A percentile compares a stretch with the other conserved stretches of the same genome.
phyloP scores from a whole-genome alignment of 2,797 vertebrate genomes.

The Triplophysa bombifrons region DNA sequence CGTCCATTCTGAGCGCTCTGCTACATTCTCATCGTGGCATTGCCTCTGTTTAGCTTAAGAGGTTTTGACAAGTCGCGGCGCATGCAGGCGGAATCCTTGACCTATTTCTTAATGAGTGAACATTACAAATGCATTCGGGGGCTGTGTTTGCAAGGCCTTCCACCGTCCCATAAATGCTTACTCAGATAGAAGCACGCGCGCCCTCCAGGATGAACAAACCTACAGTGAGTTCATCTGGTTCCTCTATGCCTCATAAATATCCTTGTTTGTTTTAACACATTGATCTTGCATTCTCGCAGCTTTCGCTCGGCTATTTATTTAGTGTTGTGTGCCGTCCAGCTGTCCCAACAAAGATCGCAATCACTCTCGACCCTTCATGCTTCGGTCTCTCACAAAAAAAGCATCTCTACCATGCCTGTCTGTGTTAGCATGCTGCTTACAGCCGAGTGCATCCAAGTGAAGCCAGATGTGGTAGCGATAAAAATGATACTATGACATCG shows the following conservation, averaged over 20 bases:
- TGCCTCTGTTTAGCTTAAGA: conserved; percentile 73
- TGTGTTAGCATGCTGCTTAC: conserved; percentile 29
- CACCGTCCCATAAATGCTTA: conserved; percentile 20
- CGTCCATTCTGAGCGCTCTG: background rate
- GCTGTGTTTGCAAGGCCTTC: conserved; percentile 60
- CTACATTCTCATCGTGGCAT: conserved; percentile 33
- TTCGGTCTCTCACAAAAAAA: conserved; percentile 22
- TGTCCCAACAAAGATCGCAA: conserved; percentile 73
- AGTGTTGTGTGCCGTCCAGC: conserved; percentile 75
- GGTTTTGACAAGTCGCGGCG: conserved; percentile 80
- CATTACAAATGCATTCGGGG: conserved; percentile 69
- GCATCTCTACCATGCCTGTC: conserved; percentile 42
- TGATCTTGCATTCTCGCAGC: conserved; percentile 59
- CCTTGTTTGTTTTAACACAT: conserved; percentile 75
- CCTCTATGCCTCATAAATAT: conserved; percentile 54
- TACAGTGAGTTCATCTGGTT: conserved; percentile 58
- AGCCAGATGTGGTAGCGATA: conserved; percentile 50
- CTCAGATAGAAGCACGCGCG: conserved; percentile 56
- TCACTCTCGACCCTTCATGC: conserved; percentile 55
- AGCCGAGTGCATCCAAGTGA: conserved; percentile 24
- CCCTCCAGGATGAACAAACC: conserved; percentile 57
- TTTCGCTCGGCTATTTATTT: conserved; percentile 70
- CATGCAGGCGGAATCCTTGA: conserved; percentile 82
- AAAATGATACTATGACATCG: conserved; percentile 18
- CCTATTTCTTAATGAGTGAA: conserved; percentile 84